These are phyloP conservation scores for Apamea sordens DNA, from an alignment of 2,888 invertebrate species.

Conservation along the genomic window DNA sequence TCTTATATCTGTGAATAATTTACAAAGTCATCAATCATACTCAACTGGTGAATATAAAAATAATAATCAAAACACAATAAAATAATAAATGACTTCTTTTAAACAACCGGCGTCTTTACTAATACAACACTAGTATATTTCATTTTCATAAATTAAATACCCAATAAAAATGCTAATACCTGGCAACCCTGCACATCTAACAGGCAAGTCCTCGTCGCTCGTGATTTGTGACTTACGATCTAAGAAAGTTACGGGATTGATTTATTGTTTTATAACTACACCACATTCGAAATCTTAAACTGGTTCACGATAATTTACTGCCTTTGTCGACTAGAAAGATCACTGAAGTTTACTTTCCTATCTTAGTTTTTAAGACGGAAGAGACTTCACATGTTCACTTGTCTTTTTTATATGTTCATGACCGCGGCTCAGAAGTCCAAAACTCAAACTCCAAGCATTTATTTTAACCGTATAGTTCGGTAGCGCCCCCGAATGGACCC, in stretches of 20 bases:
- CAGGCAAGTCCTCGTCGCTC: conserved; percentile 46
- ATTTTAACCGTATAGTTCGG: no score
- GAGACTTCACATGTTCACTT: conserved; percentile 1
- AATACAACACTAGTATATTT: not conserved
- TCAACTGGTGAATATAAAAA: not conserved
- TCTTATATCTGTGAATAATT: no score
- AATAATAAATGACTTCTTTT: not conserved
- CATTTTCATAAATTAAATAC: no score
- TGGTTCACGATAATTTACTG: conserved; percentile 57
- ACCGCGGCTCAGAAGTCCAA: not conserved
- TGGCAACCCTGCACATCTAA: conserved; percentile 60
- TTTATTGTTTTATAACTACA: conserved; percentile 72
- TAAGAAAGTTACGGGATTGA: conserved; percentile 72
- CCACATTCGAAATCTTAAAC: conserved; percentile 63
- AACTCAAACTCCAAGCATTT: no score
- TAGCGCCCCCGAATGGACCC: no score
- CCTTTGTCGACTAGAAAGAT: conserved; percentile 47
- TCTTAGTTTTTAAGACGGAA: conserved; percentile 14
- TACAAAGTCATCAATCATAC: no score
- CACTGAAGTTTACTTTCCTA: conserved; percentile 30
- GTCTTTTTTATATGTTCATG: not conserved
- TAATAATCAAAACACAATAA: not conserved
- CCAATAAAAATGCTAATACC: not conserved
- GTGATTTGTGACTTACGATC: conserved; percentile 72
- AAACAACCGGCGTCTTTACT: not conserved